Evolutionary conservation across 2,888 invertebrate species (phyloP).

Genomic region (Tinea semifulvella): DNA sequence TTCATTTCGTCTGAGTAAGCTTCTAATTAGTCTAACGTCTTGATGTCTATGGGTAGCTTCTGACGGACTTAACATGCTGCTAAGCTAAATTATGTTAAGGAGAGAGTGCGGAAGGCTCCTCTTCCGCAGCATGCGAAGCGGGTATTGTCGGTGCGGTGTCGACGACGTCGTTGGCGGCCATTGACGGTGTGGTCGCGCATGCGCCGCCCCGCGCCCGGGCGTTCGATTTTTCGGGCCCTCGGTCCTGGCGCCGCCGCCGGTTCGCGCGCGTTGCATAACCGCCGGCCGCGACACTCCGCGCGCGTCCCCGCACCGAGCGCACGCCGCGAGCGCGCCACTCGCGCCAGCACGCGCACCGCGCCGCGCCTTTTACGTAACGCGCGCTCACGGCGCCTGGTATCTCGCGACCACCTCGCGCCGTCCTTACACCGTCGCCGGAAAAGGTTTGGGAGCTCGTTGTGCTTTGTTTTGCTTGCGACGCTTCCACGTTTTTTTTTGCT

Average conservation of each 20-base stretch:
- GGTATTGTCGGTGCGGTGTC: constrained; percentile 2
- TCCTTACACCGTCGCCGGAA: constrained; percentile 22
- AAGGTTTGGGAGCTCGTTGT: constrained; percentile 37
- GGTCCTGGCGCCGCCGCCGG: constrained; percentile 43
- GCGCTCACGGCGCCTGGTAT: constrained; percentile 41
- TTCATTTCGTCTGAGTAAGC: too few species aligned
- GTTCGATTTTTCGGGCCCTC: constrained; percentile 56
- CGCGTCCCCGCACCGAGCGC: constrained; percentile 61
- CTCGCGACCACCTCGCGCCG: constrained; percentile 26
- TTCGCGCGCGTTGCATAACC: constrained; percentile 42
- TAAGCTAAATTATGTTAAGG: too few species aligned
- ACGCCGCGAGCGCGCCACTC: constrained; percentile 52
- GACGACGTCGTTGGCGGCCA: constrained; percentile 23
- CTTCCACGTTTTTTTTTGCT: constrained; percentile 30
- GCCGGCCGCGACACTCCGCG: constrained; percentile 51
- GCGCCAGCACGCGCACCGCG: constrained; percentile 48
- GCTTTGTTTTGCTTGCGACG: constrained; percentile 32
- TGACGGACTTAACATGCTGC: too few species aligned
- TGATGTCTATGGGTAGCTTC: too few species aligned
- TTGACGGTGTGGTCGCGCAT: constrained; percentile 21
- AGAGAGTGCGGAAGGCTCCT: too few species aligned
- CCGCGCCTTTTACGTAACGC: constrained; percentile 63
- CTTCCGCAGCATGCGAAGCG: not conserved
- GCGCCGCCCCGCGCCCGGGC: constrained; percentile 23
- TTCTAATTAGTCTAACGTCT: too few species aligned